Evolutionary conservation across 2,888 invertebrate species (phyloP).

Genomic region (Eilema griseolum): DNA sequence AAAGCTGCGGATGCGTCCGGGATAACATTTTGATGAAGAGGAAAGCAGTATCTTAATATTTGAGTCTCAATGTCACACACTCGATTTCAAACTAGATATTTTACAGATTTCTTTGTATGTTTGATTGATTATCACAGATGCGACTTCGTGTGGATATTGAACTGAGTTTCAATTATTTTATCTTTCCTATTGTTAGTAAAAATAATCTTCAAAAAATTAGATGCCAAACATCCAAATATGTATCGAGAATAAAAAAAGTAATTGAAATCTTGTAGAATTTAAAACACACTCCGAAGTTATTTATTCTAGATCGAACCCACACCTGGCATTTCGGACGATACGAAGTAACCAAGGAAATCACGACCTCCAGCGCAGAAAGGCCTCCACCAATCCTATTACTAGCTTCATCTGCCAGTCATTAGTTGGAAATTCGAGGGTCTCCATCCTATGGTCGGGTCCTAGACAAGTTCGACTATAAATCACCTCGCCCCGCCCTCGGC

Average conservation of each 20-base stretch:
- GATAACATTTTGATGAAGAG: too few species aligned
- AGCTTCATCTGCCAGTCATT: constrained; percentile 26
- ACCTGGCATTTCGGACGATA: constrained; percentile 40
- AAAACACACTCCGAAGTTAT: constrained; percentile 30
- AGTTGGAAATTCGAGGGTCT: constrained; percentile 38
- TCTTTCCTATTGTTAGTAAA: neutral
- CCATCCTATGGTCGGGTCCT: constrained; percentile 50
- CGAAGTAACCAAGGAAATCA: constrained; percentile 27
- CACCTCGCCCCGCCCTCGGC: constrained; percentile 66
- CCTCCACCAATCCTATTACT: constrained; percentile 19
- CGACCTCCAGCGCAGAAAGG: constrained; percentile 31
- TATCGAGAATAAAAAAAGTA: constrained; percentile 9
- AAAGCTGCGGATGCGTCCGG: too few species aligned
- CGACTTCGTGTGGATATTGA: too few species aligned
- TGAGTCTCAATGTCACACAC: too few species aligned
- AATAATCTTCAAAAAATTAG: neutral
- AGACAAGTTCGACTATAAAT: constrained; percentile 70
- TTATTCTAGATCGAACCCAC: constrained; percentile 42
- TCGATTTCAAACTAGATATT: too few species aligned
- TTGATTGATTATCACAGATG: too few species aligned
- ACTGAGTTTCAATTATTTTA: too few species aligned
- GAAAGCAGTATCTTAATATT: too few species aligned
- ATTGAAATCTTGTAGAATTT: constrained; percentile 18
- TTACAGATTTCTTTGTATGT: too few species aligned
- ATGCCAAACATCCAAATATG: neutral